Percentiles rank a stretch among this genome's conserved stretches.
Conservation (phyloP, 2,797 vertebrate species). For the Huso huso region DNA sequence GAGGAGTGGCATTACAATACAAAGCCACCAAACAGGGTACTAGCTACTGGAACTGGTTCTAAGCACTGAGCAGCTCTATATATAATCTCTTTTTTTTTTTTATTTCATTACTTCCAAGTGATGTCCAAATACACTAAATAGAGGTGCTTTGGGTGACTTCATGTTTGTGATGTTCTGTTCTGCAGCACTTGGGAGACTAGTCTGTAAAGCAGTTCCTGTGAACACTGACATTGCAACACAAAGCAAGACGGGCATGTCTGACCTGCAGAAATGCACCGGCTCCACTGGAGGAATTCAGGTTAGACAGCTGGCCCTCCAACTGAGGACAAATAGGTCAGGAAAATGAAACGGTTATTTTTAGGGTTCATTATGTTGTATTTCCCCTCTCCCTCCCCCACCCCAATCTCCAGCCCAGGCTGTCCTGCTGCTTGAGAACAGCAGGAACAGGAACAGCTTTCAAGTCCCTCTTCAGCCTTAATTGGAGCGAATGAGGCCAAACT, state of each 20-base stretch:
- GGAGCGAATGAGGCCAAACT: conserved; percentile 10
- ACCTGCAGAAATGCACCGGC: neutral
- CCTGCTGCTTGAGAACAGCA: conserved; percentile 15
- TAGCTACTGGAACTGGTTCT: no score
- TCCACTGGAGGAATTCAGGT: conserved; percentile 3
- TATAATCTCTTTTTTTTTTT: neutral
- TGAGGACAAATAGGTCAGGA: neutral
- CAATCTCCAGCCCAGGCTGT: neutral
- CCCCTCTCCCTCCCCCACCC: neutral
- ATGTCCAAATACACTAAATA: neutral
- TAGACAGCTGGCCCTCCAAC: conserved; percentile 6
- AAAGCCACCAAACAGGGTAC: neutral
- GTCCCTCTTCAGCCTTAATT: conserved; percentile 17
- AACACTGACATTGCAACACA: neutral
- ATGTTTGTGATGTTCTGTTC: neutral
- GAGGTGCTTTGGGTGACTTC: neutral
- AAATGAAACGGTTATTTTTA: neutral
- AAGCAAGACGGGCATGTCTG: neutral
- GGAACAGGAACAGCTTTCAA: conserved; percentile 5
- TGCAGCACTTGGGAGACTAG: rapidly evolving
- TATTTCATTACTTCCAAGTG: neutral
- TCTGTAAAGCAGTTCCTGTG: neutral
- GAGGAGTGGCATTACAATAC: neutral
- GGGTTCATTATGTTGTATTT: conserved; percentile 1
- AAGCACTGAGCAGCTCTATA: neutral